Conservation (phyloP, 2,113 vertebrate genomes). For the Alethe diademata region DNA sequence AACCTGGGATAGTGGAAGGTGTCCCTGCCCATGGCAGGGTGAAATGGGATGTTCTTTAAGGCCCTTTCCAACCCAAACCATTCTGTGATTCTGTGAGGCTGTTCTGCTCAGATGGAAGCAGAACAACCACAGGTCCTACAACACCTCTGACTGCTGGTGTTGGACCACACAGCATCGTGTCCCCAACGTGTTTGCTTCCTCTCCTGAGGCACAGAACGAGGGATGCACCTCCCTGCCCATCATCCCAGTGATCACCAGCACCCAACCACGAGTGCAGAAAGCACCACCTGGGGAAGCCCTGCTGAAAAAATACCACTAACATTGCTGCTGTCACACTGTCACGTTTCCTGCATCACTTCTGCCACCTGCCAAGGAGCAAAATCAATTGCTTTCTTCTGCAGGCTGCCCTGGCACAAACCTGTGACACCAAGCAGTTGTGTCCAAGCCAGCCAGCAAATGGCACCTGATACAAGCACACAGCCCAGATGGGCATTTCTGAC, state of each 20-base stretch:
- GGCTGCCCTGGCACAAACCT: not conserved
- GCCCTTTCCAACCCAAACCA: not conserved
- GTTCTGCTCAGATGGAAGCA: not conserved
- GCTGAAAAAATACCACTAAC: rapidly evolving
- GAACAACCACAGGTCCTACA: rapidly evolving
- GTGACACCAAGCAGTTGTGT: not conserved
- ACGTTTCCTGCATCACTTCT: not conserved
- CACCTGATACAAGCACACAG: rapidly evolving
- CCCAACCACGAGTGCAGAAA: rapidly evolving
- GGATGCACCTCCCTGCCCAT: not conserved
- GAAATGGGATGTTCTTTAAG: not conserved
- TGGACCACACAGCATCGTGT: rapidly evolving
- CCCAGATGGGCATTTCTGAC: not conserved
- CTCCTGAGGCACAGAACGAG: not conserved
- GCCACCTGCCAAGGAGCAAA: not conserved
- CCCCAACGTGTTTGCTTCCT: rapidly evolving
- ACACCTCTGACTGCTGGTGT: not conserved
- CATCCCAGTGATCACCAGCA: not conserved
- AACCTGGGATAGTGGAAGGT: not conserved
- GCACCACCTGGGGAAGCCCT: not conserved
- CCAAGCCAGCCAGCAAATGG: not conserved
- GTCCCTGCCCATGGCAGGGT: not conserved
- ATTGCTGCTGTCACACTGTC: not conserved
- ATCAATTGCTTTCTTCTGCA: not conserved
- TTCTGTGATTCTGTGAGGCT: not conserved